Evolutionary conservation across 2,797 vertebrate species (phyloP), one percentile per base, ranked within the genome.

Genomic region (Crenichthys baileyi): DNA sequence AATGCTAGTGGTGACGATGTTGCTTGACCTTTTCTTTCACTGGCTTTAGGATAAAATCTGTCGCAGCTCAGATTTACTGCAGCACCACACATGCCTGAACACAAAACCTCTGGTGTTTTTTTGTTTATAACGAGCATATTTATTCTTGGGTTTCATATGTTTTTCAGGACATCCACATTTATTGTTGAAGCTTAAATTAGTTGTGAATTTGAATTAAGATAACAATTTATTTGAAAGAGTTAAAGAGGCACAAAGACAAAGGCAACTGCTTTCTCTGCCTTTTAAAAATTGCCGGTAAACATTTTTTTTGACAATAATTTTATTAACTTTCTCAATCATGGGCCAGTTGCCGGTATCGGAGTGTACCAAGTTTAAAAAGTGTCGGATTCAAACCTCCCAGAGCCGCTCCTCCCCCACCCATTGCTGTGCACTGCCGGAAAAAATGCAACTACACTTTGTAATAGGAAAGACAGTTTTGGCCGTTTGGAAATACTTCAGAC

Each of bases 141-240:
- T 70, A 31, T 60, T 20, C 31, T 48, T 72, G 5, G 36, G 48
- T 72, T 46, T 73, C 68, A 6, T 26, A 48, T 71, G 44, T 58
- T 74, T 77, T 78, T 79, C n/a, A 41, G 18, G 41, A 63, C 70
- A 73, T 83, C 31, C 60, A 75, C 61, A 77, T 73, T 36, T 1
- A 36, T 20, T 68, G 51, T 73, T n/a, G 22, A 68, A 39, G 60
- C 24, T 63, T 15, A 8, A 68, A 58, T 50, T 53, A 46, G 39
- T 39, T 3, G 41, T 46, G 61, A 48, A 44, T 77, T 76, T 76
- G 72, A 65, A 76, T 1, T 7, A 70, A 39, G 41, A 61, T 72
- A 72, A 31, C 36, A 44, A 68, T 65, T 83, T 1, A 79, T 48
- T 41, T 72, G 31, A 36, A 78, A 72, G 65, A 71, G 24, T 70